Base-by-base conservation (phyloP, 2,797 vertebrate species). In the Ficedula albicollis region DNA sequence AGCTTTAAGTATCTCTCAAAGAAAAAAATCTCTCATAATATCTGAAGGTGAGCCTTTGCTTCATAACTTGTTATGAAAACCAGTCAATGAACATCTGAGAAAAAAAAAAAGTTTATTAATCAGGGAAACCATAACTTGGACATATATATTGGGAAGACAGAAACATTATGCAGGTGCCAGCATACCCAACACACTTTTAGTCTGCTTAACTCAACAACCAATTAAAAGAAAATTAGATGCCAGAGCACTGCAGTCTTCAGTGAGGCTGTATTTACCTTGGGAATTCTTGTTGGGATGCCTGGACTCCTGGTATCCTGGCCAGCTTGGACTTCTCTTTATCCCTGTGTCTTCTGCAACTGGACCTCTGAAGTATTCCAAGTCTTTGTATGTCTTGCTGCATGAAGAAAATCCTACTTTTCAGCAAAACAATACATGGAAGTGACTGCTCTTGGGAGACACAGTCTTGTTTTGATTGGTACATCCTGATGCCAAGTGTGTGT, bases 351-450 rank as follows among this genome's bases (percentile, higher is more conserved):
- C 59, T 84, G 51, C 48, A 43, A 0, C 7, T 29, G 29, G 30
- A 66, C 8, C 9, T 83, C 68, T 44, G n/a, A 85, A 70, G 36
- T 41, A 34, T 34, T 80, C 60, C 80, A 67, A 84, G 36, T 30
- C 21, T 92, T 49, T 84, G 15, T 77, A 80, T 67, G 51, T 74
- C 75, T 91, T 87, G 83, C 34, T 67, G 85, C 41, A 55, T 84
- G 89, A 94, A 89, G 84, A 93, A 95, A 91, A 96, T 69, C 56
- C 59, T 76, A 19, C 25, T 83, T 96, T 94, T 85, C 41, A 87
- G 66, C 64, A 89, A 93, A 91, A 48, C 69, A 76, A 13, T 81
- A 36, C 15, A 43, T 90, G 67, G 34, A 85, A 72, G 59, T 48
- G 77, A 60, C 58, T 66, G 36, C 12, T 89, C 39, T 52, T 69